Percentiles rank a stretch among this genome's conserved stretches.
Evolutionary conservation across 1,140 invertebrate species (phyloP).

Genomic region (Drosophila cardini): DNA sequence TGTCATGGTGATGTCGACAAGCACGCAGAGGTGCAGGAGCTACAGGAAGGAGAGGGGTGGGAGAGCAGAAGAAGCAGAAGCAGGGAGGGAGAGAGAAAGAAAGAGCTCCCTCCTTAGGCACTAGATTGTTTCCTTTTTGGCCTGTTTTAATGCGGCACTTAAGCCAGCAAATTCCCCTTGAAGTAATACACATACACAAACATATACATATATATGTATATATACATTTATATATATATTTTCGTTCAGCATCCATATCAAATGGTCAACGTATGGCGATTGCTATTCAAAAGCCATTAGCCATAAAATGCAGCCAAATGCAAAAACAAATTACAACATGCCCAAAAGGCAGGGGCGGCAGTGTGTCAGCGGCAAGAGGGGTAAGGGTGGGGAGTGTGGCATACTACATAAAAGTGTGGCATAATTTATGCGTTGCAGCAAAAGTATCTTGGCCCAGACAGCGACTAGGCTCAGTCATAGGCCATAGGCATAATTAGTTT

Average conservation of each 20-base stretch:
- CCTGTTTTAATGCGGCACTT: constrained; percentile 78
- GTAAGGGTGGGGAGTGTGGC: background rate
- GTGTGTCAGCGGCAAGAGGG: background rate
- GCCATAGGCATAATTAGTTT: constrained; percentile 75
- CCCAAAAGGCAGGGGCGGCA: background rate
- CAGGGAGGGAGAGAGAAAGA: background rate
- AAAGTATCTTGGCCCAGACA: constrained; percentile 19
- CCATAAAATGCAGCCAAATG: constrained; percentile 77
- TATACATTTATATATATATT: background rate
- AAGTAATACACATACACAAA: background rate
- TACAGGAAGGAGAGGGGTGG: too few relatives aligned
- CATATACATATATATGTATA: background rate
- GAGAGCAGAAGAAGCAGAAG: too few relatives aligned
- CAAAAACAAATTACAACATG: constrained; percentile 65
- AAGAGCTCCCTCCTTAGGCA: background rate
- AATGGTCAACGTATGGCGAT: constrained; percentile 45
- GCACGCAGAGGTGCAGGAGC: constrained; percentile 3
- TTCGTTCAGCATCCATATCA: constrained; percentile 20
- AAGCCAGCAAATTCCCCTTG: constrained; percentile 66
- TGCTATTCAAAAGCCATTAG: constrained; percentile 81
- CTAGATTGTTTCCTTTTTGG: constrained; percentile 34
- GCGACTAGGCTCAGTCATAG: constrained; percentile 28
- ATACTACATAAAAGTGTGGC: constrained; percentile 42
- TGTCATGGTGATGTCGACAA: constrained; percentile 75
- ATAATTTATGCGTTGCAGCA: constrained; percentile 78